phyloP scores from a whole-genome alignment of 1,140 invertebrate genomes.

The Leguminivora glycinivorella region DNA sequence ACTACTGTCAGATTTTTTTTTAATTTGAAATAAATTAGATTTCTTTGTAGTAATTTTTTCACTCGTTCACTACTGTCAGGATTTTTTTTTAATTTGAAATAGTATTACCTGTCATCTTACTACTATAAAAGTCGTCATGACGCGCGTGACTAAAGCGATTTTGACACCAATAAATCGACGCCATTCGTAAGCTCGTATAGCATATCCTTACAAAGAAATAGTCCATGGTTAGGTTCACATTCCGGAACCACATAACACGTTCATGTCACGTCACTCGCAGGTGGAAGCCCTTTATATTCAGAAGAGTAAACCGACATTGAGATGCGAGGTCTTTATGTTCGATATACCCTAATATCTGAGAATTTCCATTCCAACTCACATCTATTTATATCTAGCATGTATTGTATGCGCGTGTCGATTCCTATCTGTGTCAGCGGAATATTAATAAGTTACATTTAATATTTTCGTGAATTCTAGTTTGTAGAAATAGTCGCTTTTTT shows the following conservation, averaged over 20 bases:
- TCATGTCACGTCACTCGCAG: conserved; percentile 42
- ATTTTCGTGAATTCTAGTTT: conserved; percentile 2
- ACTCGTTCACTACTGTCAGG: too few species aligned
- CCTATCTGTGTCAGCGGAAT: conserved; percentile 7
- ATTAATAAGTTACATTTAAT: conserved; percentile 1
- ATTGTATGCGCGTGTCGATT: not conserved
- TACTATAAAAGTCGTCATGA: too few species aligned
- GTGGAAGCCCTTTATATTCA: conserved; percentile 42
- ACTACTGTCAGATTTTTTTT: too few species aligned
- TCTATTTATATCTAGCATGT: not conserved
- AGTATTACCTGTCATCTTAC: too few species aligned
- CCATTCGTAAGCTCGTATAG: too few species aligned
- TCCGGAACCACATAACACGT: conserved; percentile 35
- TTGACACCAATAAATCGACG: too few species aligned
- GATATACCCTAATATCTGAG: conserved; percentile 6
- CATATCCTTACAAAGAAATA: too few species aligned
- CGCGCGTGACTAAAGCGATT: too few species aligned
- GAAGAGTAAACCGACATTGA: conserved; percentile 31
- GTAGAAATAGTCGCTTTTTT: not conserved
- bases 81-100: too few species aligned
- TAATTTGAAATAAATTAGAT: too few species aligned
- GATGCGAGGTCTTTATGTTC: conserved; percentile 37
- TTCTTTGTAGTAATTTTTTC: too few species aligned
- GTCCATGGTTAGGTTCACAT: conserved; percentile 34
- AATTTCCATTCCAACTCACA: not conserved